Base-by-base conservation (phyloP, 2,113 vertebrate genomes). In the Panthera tigris region DNA sequence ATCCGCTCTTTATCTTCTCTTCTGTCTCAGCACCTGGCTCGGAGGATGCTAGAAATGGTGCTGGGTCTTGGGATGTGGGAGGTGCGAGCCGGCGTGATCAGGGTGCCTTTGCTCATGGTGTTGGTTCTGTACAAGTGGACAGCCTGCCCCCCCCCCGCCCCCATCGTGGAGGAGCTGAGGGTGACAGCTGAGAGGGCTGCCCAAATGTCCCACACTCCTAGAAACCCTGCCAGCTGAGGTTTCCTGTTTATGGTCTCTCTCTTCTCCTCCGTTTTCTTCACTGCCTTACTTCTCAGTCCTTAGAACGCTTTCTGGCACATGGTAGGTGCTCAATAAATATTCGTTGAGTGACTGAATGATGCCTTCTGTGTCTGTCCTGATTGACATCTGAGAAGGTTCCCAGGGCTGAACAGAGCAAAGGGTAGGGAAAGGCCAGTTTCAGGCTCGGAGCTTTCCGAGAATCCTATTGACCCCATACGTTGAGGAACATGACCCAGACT, bases 141-240 rank as follows among this genome's bases (percentile, higher is more conserved):
- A 16, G 45, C 29, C 1, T 21, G 18, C 14, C 19, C 55, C 18
- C 36, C 36, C 36, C 36, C 55, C 45, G 45, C 55, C 55, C 55
- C 55, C 16, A 6, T 0, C 1, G 5, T 0, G 4, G 36, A 68
- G 13, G 69, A 55, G 25, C 7, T 45, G 9, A 23, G 19, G 52
- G 5, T 3, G 7, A 55, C 29, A 10, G 50, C 68, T 8, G 74
- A 66, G 79, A 11, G 15, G 29, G 11, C 33, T 48, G 11, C 84
- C 80, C 25, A 0, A 14, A 4, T 13, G 16, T 50, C 15, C 1
- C 4, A 25, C 5, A 0, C 33, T 66, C 36, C 76, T 36, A 27
- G n/a, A 45, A 27, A 29, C 41, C 71, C 21, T 14, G 10, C 4
- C 2, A 11, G 45, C 87, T 33, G 1, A 41, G 3, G 33, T 71